phyloP scores from a whole-genome alignment of 2,888 invertebrate genomes.

The Synanthedon tipuliformis region DNA sequence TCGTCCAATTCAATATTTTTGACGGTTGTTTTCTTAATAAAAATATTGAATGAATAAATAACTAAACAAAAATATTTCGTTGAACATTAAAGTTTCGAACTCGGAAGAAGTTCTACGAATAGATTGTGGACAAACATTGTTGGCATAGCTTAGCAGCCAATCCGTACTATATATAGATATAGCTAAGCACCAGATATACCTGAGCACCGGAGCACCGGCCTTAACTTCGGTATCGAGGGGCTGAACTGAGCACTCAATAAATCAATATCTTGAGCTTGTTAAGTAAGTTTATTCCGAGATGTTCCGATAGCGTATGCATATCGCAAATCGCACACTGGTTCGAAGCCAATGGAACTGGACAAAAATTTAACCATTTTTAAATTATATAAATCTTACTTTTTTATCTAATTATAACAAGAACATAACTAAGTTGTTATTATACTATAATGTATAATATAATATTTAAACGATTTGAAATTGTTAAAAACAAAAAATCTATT shows the following conservation, averaged over 20 bases:
- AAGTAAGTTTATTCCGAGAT: constrained; percentile 53
- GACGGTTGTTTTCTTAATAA: too few relatives aligned
- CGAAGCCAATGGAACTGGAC: too few relatives aligned
- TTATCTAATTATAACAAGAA: too few relatives aligned
- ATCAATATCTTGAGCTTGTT: constrained; percentile 56
- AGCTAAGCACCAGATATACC: background rate
- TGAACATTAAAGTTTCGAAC: background rate
- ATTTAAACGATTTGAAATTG: too few relatives aligned
- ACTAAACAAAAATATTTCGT: background rate
- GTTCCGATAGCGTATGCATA: constrained; percentile 41
- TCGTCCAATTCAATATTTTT: too few relatives aligned
- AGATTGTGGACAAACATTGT: constrained; percentile 16
- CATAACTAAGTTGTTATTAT: too few relatives aligned
- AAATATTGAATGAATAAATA: too few relatives aligned
- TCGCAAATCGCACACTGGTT: constrained; percentile 23
- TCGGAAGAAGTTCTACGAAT: constrained; percentile 5
- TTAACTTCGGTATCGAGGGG: constrained; percentile 23
- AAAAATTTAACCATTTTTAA: too few relatives aligned
- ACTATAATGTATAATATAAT: too few relatives aligned
- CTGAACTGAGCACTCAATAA: constrained; percentile 28
- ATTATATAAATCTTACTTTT: too few relatives aligned
- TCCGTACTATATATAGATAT: background rate
- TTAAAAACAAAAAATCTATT: too few relatives aligned
- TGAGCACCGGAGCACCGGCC: background rate
- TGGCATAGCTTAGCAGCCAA: constrained; percentile 8